Base-by-base conservation (phyloP, 30 jellyfish, hydroid and myxozoan genomes). In the Pelagia noctiluca region DNA sequence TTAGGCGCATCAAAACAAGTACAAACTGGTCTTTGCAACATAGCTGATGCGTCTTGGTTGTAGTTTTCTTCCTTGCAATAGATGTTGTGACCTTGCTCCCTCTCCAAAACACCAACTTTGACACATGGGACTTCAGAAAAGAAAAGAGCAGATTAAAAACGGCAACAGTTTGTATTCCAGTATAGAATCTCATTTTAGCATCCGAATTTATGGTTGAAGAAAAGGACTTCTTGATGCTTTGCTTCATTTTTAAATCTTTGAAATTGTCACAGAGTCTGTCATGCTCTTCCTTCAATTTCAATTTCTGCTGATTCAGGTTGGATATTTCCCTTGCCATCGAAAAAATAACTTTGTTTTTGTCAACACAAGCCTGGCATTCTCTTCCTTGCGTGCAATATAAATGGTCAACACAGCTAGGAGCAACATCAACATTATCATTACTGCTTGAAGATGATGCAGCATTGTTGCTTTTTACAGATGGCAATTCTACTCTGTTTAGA, bases 141-240 rank as follows among this genome's bases (percentile, higher is more conserved):
- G 18, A 46, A 78, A 80, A 80, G 53, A 80, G 29, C 23, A 49
- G 74, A 68, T 80, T 42, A 30, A 80, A 80, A 52, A 63, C 28
- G 11, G 87, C 87, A 10, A 80, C 34, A 50, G 86, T 63, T 63
- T 68, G 83, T 31, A 80, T 64, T 21, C 83, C 91, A 31, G 74
- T 42, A 64, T 80, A 60, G 73, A 80, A 80, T 34, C 64, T 67
- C 24, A 35, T 63, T 80, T 80, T 78, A 28, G 75, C 62, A 38
- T 75, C 87, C 16, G 63, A 46, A 31, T 75, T 75, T 31, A 75
- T 50, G 16, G 57, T 42, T 42, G 16, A 8, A 42, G 57, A 42
- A 16, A 42, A 42, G 8, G 57, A 16, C 16, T 42, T 42, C 57
- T 16, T 42, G 57, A 16, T 42, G 57, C 16, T 42, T 42, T 42